phyloP scores from a whole-genome alignment of 2,113 vertebrate species.

The Myrmecophaga tridactyla region DNA sequence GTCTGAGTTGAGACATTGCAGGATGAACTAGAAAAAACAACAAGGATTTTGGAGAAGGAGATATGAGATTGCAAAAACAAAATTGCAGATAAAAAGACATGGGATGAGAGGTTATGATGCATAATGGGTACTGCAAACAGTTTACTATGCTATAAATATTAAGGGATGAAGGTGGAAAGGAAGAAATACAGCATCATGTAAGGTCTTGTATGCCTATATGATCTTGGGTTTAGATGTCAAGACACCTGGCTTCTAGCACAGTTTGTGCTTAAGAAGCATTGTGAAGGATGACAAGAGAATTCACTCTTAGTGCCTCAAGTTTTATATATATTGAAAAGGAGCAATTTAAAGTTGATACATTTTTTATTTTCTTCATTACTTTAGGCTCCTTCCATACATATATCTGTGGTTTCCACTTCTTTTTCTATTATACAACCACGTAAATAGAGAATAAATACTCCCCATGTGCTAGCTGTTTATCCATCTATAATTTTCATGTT shows the following conservation, averaged over 20 bases:
- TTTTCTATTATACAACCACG: background rate
- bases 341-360: background rate
- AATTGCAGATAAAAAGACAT: background rate
- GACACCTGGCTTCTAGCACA: background rate
- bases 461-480: background rate
- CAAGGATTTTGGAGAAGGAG: background rate
- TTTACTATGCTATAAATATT: background rate
- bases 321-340: background rate
- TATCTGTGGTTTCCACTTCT: background rate
- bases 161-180: background rate
- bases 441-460: background rate
- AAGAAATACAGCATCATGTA: background rate
- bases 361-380: background rate
- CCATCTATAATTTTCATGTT: background rate
- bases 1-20: background rate
- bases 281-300: background rate
- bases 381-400: background rate
- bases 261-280: background rate
- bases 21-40: background rate
- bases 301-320: background rate
- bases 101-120: background rate
- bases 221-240: background rate
- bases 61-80: background rate
- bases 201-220: fast-evolving
- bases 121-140: too few relatives aligned